Conservation (phyloP, 2,888 invertebrate species). For the Pristionchus maxplancki region DNA sequence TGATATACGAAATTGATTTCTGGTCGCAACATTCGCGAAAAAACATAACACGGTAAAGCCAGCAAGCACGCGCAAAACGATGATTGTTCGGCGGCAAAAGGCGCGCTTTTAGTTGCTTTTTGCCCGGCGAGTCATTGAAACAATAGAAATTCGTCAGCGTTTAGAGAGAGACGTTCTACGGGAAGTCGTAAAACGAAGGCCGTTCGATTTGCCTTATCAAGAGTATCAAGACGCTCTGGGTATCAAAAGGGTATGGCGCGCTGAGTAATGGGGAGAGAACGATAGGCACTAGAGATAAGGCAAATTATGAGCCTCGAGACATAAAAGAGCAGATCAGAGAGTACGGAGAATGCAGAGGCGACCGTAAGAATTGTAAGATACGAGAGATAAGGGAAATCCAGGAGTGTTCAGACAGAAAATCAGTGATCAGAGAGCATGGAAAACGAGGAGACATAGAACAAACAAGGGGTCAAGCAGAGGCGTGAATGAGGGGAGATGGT, state of each 20-base stretch:
- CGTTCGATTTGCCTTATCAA: conserved; percentile 50
- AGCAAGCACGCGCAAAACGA: background rate
- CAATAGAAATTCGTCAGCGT: background rate
- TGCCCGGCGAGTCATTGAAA: background rate
- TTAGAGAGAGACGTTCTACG: conserved; percentile 42
- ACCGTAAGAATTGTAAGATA: too few relatives aligned
- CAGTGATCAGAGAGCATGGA: background rate
- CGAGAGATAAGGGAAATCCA: conserved; percentile 52
- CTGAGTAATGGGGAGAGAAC: conserved; percentile 44
- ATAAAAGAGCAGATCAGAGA: background rate
- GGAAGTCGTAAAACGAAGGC: conserved; percentile 52
- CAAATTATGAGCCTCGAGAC: conserved; percentile 3
- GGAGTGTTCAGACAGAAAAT: background rate
- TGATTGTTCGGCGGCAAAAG: background rate
- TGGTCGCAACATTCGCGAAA: too few relatives aligned
- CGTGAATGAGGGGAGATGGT: background rate
- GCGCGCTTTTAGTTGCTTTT: background rate
- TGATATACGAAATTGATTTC: too few relatives aligned
- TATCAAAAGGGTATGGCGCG: conserved; percentile 55
- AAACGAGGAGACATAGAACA: background rate
- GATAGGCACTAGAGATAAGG: conserved; percentile 25
- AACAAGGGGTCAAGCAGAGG: background rate
- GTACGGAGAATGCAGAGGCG: background rate
- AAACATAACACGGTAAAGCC: too few relatives aligned
- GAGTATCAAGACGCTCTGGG: conserved; percentile 55